A percentile compares a stretch with the other conserved stretches of the same genome.
These are phyloP conservation scores for Chrysemys picta DNA, from an alignment of 2,113 vertebrate genomes.

Conservation along the genomic window DNA sequence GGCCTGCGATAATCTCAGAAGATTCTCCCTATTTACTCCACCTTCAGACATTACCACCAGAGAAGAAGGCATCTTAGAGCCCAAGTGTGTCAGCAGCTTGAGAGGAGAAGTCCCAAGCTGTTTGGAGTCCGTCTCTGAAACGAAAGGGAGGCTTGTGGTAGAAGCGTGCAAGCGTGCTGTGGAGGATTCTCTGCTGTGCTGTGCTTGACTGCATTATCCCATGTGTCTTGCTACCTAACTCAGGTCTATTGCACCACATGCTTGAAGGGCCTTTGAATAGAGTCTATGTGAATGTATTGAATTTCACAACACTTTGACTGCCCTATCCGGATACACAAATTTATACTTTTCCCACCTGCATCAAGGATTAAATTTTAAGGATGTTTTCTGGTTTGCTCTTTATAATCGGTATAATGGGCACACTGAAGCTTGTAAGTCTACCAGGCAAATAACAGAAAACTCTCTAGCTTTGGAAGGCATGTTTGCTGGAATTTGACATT, in stretches of 20 bases:
- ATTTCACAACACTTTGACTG: background rate
- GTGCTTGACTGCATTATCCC: background rate
- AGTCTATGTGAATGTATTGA: background rate
- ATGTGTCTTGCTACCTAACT: background rate
- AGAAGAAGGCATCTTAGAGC: accelerated
- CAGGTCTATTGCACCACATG: background rate
- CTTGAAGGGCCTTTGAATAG: background rate
- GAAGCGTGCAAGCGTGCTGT: background rate
- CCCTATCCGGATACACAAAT: accelerated
- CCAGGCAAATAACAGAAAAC: background rate
- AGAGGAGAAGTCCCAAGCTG: accelerated
- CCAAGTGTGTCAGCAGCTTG: accelerated
- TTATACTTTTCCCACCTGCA: background rate
- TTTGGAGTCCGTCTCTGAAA: accelerated
- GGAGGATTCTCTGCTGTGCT: accelerated
- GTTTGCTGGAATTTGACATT: accelerated
- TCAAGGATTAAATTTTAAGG: accelerated
- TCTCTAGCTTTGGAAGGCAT: background rate
- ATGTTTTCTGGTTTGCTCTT: accelerated
- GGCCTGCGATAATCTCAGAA: background rate
- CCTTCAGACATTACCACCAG: accelerated
- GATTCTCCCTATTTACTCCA: background rate
- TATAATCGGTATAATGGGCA: accelerated
- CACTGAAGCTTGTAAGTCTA: accelerated
- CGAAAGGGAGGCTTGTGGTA: accelerated